These are phyloP conservation scores for Oreohelix idahoensis DNA, from an alignment of 1,140 invertebrate genomes.

Conservation along the genomic window DNA sequence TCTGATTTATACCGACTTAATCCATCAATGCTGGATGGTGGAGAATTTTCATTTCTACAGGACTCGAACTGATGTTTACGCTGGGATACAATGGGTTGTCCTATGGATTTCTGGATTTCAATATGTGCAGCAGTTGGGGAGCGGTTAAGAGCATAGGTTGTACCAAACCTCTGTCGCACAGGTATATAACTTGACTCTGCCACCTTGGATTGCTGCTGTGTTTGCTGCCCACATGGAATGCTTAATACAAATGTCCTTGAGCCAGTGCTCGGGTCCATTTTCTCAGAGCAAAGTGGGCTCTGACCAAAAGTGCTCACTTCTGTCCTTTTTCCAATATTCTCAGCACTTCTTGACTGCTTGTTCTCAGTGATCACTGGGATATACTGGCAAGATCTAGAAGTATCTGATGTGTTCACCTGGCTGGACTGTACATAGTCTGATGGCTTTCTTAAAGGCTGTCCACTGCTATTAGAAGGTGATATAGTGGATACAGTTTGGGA, in stretches of 20 bases:
- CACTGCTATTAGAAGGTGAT: neutral
- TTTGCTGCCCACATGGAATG: slow-evolving; percentile 43
- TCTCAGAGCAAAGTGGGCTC: neutral
- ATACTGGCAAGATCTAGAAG: slow-evolving; percentile 50
- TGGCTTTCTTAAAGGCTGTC: neutral
- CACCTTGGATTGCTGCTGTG: neutral
- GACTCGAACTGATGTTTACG: slow-evolving; percentile 66
- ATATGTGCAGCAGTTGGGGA: slow-evolving; percentile 57
- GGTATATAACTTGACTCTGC: neutral
- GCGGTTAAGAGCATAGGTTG: slow-evolving; percentile 61
- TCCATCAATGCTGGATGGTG: slow-evolving; percentile 25
- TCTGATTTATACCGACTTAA: slow-evolving; percentile 61
- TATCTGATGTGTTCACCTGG: neutral
- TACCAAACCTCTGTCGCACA: slow-evolving; percentile 53
- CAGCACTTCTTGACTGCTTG: slow-evolving; percentile 49
- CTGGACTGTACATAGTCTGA: neutral
- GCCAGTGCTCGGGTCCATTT: slow-evolving; percentile 7
- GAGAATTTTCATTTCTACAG: slow-evolving; percentile 50
- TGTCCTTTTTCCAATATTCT: neutral
- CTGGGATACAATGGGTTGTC: slow-evolving; percentile 55
- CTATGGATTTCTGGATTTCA: slow-evolving; percentile 54
- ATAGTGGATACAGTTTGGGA: slow-evolving; percentile 45
- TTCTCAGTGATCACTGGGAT: slow-evolving; percentile 60
- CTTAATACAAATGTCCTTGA: slow-evolving; percentile 47
- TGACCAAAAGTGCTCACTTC: neutral